Base-by-base conservation (phyloP, 53 echinoderm and acorn worm genomes). In the Zoroaster sp. region DNA sequence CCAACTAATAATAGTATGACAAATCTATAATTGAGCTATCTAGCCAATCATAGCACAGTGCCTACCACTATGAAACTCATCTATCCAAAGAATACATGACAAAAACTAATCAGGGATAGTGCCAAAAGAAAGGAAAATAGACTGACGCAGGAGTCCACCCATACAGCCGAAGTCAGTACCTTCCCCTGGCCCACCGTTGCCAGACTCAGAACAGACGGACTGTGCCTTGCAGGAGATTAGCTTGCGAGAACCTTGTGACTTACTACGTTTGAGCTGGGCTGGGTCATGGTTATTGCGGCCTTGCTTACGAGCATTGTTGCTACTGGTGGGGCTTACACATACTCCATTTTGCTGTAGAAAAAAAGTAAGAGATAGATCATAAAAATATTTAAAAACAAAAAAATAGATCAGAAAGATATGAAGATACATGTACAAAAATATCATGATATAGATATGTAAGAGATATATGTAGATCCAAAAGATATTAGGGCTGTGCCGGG, bases 211-310 rank as follows among this genome's bases (percentile, higher is more conserved):
- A 87, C 90, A 83, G 73, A 94, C 94, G 18, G 98, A 98, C 90
- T 95, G 94, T 10, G 95, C 91, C 89, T 98, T 98, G 82, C 82
- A 67, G 69, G 91, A 83, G 88, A 96, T 92, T 89, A 95, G 91
- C 83, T 95, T 95, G 72, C 95, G 89, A 59, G 94, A 93, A 73
- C 93, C 95, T 83, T 96, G 95, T 4, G 98, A 98, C 94, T 98
- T 98, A 94, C 95, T 98, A 87, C 98, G 94, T 87, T 91, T 91
- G 28, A 98, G 94, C 91, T 94, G 92, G 15, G 94, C 92, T 4
- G 94, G 96, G 88, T 94, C 94, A 76, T 94, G 96, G 92, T 96
- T 88, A 75, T 95, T 93, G 71, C 92, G 80, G n/a, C 77, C 85
- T 39, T 77, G 69, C 43, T 89, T 83, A 12, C 89, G 86, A 69